Conservation (phyloP, 2,113 vertebrate genomes). For the Connochaetes taurinus region DNA sequence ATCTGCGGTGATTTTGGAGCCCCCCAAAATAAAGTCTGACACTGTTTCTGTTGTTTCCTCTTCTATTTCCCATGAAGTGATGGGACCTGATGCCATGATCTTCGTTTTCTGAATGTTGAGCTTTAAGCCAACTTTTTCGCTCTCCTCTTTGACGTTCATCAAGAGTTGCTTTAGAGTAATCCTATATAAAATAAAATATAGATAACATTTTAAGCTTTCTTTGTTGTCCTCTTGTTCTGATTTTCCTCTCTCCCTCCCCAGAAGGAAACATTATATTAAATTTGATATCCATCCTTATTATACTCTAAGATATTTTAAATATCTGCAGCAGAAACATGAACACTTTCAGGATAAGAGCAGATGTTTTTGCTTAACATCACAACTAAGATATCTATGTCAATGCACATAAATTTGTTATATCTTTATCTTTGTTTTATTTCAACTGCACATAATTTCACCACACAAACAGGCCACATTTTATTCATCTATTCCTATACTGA, state of each 20-base stretch:
- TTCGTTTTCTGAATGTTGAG: no score
- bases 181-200: background rate
- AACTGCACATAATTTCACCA: background rate
- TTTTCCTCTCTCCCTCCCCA: background rate
- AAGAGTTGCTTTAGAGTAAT: background rate
- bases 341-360: background rate
- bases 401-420: background rate
- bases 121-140: no score
- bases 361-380: background rate
- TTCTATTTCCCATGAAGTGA: no score
- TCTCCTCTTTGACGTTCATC: no score
- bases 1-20: no score
- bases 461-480: background rate
- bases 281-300: background rate
- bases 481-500: background rate
- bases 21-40: no score
- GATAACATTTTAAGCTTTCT: background rate
- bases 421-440: background rate
- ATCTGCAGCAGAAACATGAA: background rate
- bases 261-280: background rate
- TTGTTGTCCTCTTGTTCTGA: background rate
- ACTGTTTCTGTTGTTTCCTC: no score
- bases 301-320: background rate
- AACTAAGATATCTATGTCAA: background rate
- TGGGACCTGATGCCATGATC: no score